These are phyloP conservation scores for Scyliorhinus canicula DNA, from an alignment of 2,797 vertebrate genomes.

Conservation along the genomic window DNA sequence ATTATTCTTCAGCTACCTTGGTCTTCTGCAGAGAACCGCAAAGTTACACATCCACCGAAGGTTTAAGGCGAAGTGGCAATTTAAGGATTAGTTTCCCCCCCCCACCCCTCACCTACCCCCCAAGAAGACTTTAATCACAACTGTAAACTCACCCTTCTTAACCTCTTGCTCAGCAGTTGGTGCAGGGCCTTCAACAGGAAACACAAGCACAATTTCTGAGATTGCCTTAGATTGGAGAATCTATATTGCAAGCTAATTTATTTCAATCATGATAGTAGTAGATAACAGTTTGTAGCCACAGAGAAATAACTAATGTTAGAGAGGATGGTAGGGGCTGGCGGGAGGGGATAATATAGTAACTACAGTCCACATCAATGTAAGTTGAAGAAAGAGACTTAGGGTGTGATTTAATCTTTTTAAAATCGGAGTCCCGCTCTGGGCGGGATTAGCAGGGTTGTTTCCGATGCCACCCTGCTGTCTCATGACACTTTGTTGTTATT, in stretches of 20 bases:
- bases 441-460: too few species aligned
- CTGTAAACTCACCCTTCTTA: constrained; percentile 10
- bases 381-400: not conserved
- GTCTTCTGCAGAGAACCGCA: not conserved
- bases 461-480: too few species aligned
- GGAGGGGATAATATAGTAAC: too few species aligned
- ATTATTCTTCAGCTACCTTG: too few species aligned
- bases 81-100: not conserved
- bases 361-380: not conserved
- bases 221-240: not conserved
- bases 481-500: too few species aligned
- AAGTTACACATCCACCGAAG: not conserved
- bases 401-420: not conserved
- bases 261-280: not conserved
- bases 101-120: too few species aligned
- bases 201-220: not conserved
- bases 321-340: too few species aligned
- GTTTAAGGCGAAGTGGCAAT: not conserved
- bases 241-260: not conserved
- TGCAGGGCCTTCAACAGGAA: constrained; percentile 14
- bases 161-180: not conserved
- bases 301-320: not conserved
- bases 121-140: not conserved
- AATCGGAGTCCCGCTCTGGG: too few species aligned
- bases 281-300: not conserved